Conservation (phyloP, 2,888 invertebrate genomes). For the Norana najaformis region DNA sequence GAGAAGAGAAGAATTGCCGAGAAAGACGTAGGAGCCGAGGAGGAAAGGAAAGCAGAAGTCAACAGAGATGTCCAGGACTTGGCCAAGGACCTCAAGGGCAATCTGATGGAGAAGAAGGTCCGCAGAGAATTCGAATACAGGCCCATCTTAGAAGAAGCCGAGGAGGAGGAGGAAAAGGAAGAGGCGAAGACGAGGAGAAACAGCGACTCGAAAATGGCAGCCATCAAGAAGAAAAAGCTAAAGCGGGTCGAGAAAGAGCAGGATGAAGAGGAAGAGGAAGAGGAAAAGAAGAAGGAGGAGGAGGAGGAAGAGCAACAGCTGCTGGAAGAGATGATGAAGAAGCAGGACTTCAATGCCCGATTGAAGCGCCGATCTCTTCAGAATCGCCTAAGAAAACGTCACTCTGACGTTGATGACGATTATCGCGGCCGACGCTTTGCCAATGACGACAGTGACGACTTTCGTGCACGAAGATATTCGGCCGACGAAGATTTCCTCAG, state of each 20-base stretch:
- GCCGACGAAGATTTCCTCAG: neutral
- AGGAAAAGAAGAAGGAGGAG: neutral
- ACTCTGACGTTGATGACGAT: neutral
- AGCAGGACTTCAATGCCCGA: neutral
- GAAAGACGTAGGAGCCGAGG: neutral
- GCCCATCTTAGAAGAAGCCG: neutral
- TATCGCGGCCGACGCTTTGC: neutral
- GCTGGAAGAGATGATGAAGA: neutral
- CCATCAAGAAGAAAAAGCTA: neutral
- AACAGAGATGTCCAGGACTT: neutral
- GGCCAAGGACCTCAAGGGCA: neutral
- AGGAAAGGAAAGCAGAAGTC: neutral
- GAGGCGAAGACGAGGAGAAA: neutral
- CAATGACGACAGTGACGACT: neutral
- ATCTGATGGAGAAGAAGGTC: neutral
- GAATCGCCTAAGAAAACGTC: neutral
- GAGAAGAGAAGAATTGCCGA: neutral
- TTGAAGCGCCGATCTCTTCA: neutral
- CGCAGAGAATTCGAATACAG: neutral
- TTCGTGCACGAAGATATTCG: neutral
- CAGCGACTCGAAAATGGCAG: neutral
- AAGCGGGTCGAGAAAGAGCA: neutral
- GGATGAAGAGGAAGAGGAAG: neutral
- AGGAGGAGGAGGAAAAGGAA: neutral
- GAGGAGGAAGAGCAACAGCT: neutral